A percentile compares a stretch with the other conserved stretches of the same genome.
Evolutionary conservation across 1,140 invertebrate genomes (phyloP).

Genomic region (Lutraria rhynchaena): DNA sequence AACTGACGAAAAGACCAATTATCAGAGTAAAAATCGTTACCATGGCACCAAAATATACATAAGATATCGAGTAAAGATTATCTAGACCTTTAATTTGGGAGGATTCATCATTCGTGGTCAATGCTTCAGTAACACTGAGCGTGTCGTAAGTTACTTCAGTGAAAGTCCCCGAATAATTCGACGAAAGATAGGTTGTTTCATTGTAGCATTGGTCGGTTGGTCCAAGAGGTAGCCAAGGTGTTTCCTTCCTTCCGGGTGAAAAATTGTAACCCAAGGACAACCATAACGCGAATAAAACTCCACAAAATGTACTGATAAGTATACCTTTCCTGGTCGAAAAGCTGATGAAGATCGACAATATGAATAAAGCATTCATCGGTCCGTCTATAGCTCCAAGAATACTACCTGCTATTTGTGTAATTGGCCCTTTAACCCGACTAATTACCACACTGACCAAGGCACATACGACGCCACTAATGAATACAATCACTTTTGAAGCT

Average conservation of each 20-base stretch:
- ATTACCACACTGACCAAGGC: not conserved
- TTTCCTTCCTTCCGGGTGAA: not conserved
- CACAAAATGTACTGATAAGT: not conserved
- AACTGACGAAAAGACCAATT: not conserved
- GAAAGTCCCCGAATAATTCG: too few species aligned
- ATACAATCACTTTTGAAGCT: slow-evolving; percentile 26
- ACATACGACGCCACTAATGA: slow-evolving; percentile 4
- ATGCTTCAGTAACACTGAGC: too few species aligned
- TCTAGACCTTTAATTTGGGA: slow-evolving; percentile 13
- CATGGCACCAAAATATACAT: not conserved
- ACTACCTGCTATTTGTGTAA: slow-evolving; percentile 13
- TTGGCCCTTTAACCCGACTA: slow-evolving; percentile 11
- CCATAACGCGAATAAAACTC: slow-evolving; percentile 6
- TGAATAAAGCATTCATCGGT: slow-evolving; percentile 8
- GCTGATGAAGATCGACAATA: slow-evolving; percentile 44
- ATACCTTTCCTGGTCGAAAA: slow-evolving; percentile 28
- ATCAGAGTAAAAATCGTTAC: not conserved
- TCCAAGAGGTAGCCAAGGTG: slow-evolving; percentile 32
- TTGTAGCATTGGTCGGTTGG: slow-evolving; percentile 33
- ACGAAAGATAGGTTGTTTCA: too few species aligned
- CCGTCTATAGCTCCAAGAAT: slow-evolving; percentile 12
- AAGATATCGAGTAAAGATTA: slow-evolving; percentile 13
- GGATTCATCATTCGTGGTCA: not conserved
- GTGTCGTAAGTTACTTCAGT: not conserved
- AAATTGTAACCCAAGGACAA: slow-evolving; percentile 35